phyloP scores from a whole-genome alignment of 2,888 invertebrate species.

The Nomada ferruginata region DNA sequence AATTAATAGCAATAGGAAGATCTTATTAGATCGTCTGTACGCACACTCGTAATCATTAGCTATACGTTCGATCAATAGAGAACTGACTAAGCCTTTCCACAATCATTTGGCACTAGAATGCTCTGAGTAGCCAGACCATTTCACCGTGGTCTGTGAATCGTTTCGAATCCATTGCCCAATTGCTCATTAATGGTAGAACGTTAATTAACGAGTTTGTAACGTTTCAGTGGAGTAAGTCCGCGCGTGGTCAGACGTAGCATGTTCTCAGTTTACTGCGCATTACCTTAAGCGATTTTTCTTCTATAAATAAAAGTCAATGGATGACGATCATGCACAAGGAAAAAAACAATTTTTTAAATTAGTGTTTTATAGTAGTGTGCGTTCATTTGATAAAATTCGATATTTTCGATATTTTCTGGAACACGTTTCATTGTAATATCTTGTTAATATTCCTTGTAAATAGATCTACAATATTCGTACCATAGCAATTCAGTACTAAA shows the following conservation, averaged over 20 bases:
- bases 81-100: neutral
- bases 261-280: neutral
- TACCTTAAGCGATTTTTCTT: neutral
- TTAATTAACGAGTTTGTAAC: slow-evolving; percentile 5
- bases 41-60: no score
- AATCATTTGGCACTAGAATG: slow-evolving; percentile 16
- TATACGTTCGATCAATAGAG: neutral
- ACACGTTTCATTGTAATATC: no score
- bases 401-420: no score
- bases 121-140: neutral
- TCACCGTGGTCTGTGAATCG: neutral
- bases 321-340: neutral
- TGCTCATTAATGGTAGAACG: slow-evolving; percentile 1
- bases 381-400: no score
- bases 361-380: no score
- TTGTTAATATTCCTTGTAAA: no score
- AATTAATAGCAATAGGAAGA: no score
- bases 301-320: neutral
- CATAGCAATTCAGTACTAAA: no score
- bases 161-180: slow-evolving; percentile 14
- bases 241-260: neutral
- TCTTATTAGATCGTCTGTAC: no score
- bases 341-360: no score
- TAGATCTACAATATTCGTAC: no score
- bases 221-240: slow-evolving; percentile 6